phyloP scores from a whole-genome alignment of 2,797 vertebrate genomes.

The Manis pentadactyla region DNA sequence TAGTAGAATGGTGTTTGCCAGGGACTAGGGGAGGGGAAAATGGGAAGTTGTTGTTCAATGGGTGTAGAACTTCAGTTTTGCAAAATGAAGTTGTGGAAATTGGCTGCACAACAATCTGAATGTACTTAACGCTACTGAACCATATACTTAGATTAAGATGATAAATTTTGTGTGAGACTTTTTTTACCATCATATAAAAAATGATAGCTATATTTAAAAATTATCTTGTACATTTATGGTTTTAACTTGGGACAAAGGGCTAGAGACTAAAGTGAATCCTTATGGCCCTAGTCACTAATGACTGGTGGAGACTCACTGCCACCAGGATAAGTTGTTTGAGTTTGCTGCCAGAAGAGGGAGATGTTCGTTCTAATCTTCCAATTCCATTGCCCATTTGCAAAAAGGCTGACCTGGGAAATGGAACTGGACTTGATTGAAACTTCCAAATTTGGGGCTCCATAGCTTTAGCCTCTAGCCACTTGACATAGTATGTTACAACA shows the following conservation, averaged over 20 bases:
- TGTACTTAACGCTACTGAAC: background rate
- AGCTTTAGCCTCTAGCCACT: background rate
- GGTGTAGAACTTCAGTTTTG: background rate
- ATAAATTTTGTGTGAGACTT: background rate
- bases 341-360: conserved; percentile 30
- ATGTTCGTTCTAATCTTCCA: background rate
- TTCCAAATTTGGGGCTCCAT: background rate
- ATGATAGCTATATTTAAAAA: background rate
- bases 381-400: background rate
- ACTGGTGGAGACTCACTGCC: background rate
- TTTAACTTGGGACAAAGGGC: background rate
- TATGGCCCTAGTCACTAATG: background rate
- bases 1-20: background rate
- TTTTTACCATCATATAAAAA: background rate
- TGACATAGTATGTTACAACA: background rate
- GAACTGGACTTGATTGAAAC: background rate
- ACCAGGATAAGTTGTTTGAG: background rate
- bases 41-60: background rate
- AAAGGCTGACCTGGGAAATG: background rate
- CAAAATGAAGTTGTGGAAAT: background rate
- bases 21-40: background rate
- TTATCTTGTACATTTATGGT: background rate
- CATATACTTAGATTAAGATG: background rate
- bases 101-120: background rate
- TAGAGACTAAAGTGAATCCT: background rate